Percentiles rank a stretch among this genome's conserved stretches.
phyloP scores from a whole-genome alignment of 2,797 vertebrate genomes.

The Coluber constrictor region DNA sequence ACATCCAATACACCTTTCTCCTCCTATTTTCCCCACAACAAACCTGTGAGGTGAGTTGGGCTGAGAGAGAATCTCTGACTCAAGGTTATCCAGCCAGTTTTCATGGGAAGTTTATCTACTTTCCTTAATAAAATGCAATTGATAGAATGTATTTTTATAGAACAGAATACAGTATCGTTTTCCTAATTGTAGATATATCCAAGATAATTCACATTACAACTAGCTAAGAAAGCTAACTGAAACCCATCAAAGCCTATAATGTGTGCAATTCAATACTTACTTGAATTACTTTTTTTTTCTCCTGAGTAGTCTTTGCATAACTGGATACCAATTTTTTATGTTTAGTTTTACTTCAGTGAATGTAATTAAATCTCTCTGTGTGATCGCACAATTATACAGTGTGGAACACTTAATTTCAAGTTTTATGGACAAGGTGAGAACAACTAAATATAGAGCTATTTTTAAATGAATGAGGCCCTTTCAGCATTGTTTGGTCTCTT shows the following conservation, averaged over 20 bases:
- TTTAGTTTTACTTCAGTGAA: background rate
- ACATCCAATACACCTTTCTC: no score
- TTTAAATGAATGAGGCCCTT: background rate
- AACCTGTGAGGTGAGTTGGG: background rate
- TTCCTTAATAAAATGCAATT: background rate
- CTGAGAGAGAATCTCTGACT: background rate
- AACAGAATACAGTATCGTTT: background rate
- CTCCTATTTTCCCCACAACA: no score
- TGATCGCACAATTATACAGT: background rate
- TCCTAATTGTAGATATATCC: constrained; percentile 9
- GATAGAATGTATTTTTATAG: background rate
- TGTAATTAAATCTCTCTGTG: constrained; percentile 7
- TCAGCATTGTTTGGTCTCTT: background rate
- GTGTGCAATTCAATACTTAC: constrained; percentile 1
- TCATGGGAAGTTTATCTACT: background rate
- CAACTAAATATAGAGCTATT: background rate
- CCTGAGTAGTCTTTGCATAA: constrained; percentile 7
- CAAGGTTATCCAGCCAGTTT: background rate
- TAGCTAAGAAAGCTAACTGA: constrained; percentile 12
- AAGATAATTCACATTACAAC: constrained; percentile 12
- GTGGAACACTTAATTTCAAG: constrained; percentile 1
- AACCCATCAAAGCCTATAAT: background rate
- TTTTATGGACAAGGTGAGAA: background rate
- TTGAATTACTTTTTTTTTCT: background rate
- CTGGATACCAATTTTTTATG: background rate